A percentile compares a stretch with the other conserved stretches of the same genome.
phyloP scores from a whole-genome alignment of 2,888 invertebrate genomes.

The Ectemnius cavifrons region DNA sequence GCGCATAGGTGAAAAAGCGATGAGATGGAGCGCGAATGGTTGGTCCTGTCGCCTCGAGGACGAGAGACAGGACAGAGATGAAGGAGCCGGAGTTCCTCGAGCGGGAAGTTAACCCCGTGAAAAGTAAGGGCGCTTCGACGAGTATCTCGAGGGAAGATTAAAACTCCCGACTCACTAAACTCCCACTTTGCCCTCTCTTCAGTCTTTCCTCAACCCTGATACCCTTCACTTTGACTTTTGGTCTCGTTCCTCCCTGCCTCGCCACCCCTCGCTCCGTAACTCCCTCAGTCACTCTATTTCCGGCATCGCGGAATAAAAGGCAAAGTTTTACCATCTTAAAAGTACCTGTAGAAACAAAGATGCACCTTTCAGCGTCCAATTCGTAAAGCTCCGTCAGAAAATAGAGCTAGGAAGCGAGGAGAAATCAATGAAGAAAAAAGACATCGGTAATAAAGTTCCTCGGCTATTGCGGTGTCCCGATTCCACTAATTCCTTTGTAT shows the following conservation, averaged over 20 bases:
- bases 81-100: constrained; percentile 19
- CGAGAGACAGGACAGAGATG: constrained; percentile 24
- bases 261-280: constrained; percentile 1
- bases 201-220: constrained; percentile 3
- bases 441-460: too few species aligned
- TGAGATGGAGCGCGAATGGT: constrained; percentile 34
- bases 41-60: constrained; percentile 26
- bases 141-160: constrained; percentile 65
- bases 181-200: constrained; percentile 46
- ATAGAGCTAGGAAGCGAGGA: too few species aligned
- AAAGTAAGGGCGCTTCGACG: constrained; percentile 52
- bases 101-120: constrained; percentile 31
- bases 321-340: constrained; percentile 38
- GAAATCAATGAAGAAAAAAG: too few species aligned
- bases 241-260: constrained; percentile 10
- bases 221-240: constrained; percentile 14
- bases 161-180: constrained; percentile 63
- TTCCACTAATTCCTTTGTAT: too few species aligned
- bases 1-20: constrained; percentile 12
- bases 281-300: constrained; percentile 23
- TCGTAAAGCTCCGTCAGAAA: constrained; percentile 16
- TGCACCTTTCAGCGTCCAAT: constrained; percentile 56
- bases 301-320: constrained; percentile 26
- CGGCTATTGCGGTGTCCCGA: too few species aligned
- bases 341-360: constrained; percentile 54